A percentile compares a stretch with the other conserved stretches of the same genome.
Conservation (phyloP, 2,797 vertebrate species). For the Darevskia mixta region DNA sequence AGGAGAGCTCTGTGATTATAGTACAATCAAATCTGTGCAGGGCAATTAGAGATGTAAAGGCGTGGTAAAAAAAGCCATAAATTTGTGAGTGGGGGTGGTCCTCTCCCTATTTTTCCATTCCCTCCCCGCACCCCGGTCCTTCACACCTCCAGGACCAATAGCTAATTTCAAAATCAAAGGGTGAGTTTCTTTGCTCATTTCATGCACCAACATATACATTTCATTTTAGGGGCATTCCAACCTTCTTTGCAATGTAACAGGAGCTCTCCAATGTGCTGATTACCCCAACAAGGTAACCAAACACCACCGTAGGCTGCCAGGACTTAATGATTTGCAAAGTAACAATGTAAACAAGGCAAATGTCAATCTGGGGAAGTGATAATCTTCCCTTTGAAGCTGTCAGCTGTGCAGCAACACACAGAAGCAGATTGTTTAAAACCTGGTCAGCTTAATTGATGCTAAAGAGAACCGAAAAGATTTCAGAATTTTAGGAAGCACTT, state of each 20-base stretch:
- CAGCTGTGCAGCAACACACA: slow-evolving; percentile 10
- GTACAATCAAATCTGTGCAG: too few relatives aligned
- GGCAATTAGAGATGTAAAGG: too few relatives aligned
- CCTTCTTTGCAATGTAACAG: slow-evolving; percentile 30
- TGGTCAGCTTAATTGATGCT: not conserved
- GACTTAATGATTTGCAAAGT: slow-evolving; percentile 45
- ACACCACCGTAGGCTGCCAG: slow-evolving; percentile 24
- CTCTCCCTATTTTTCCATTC: too few relatives aligned
- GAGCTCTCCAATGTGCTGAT: slow-evolving; percentile 38
- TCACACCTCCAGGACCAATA: not conserved
- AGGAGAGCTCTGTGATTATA: not conserved
- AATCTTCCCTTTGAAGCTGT: slow-evolving; percentile 28
- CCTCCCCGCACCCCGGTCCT: too few relatives aligned
- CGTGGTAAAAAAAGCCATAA: too few relatives aligned
- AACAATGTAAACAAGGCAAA: slow-evolving; percentile 45
- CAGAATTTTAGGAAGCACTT: not conserved
- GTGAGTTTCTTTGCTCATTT: not conserved
- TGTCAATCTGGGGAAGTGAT: slow-evolving; percentile 24
- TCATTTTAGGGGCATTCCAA: slow-evolving; percentile 40
- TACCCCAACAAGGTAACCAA: slow-evolving; percentile 29
- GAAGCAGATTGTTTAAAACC: slow-evolving; percentile 13
- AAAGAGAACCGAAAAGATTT: not conserved
- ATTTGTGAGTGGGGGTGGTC: too few relatives aligned
- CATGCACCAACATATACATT: not conserved
- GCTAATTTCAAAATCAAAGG: not conserved